These are phyloP conservation scores for Paradoxurus hermaphroditus DNA, from an alignment of 2,113 vertebrate species.

Conservation along the genomic window DNA sequence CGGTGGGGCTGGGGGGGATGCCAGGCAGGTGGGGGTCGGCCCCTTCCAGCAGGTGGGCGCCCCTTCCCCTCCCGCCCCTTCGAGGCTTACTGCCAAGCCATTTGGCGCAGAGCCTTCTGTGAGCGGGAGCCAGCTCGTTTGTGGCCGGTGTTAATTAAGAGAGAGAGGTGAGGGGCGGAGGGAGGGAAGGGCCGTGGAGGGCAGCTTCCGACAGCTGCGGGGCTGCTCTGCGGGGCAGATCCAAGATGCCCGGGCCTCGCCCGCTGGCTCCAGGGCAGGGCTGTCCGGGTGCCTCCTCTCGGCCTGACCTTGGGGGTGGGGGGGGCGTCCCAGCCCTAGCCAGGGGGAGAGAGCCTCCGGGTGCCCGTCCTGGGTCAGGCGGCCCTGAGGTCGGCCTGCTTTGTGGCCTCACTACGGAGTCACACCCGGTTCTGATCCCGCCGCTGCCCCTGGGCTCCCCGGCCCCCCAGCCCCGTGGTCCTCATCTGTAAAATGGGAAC, in stretches of 20 bases:
- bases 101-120: conserved; percentile 19
- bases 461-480: neutral
- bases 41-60: neutral
- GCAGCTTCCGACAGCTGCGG: conserved; percentile 19
- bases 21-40: neutral
- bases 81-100: conserved; percentile 40
- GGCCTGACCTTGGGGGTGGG: neutral
- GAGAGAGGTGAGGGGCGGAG: conserved; percentile 54
- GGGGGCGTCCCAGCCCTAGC: neutral
- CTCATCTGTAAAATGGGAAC: neutral
- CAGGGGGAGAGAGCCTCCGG: fast-evolving
- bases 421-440: neutral
- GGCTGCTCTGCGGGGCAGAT: neutral
- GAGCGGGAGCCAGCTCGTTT: conserved; percentile 52
- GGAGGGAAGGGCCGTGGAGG: neutral
- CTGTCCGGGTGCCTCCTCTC: fast-evolving
- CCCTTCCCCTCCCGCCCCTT: conserved; percentile 21
- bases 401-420: neutral
- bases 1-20: neutral
- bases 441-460: fast-evolving
- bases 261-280: fast-evolving
- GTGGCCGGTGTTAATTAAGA: conserved; percentile 74
- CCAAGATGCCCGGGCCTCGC: neutral
- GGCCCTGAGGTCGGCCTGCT: neutral
- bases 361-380: neutral